Evolutionary conservation across 2,797 vertebrate species (phyloP).

Genomic region (Hippocampus kuda): DNA sequence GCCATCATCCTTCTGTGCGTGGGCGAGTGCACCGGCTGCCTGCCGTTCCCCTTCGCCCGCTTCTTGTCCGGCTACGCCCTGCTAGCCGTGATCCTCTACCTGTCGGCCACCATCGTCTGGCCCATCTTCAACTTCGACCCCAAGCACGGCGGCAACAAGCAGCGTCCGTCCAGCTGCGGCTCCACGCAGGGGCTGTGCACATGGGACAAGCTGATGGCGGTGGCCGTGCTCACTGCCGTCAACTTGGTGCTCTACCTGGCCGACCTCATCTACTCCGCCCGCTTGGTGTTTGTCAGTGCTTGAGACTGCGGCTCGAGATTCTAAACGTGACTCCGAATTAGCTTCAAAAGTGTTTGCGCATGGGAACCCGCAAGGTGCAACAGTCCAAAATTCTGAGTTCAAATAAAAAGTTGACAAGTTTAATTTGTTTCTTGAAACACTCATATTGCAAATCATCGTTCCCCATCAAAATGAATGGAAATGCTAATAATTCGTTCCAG

Average conservation of each 20-base stretch:
- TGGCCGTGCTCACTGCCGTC: conserved; percentile 61
- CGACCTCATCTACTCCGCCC: conserved; percentile 69
- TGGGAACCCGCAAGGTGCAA: background rate
- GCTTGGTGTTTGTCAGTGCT: conserved; percentile 63
- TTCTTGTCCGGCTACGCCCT: conserved; percentile 77
- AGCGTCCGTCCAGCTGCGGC: conserved; percentile 36
- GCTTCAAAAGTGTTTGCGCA: background rate
- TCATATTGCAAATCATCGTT: background rate
- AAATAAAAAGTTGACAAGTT: background rate
- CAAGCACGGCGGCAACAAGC: conserved; percentile 51
- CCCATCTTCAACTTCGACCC: conserved; percentile 78
- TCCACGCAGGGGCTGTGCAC: conserved; percentile 24
- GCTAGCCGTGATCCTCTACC: conserved; percentile 75
- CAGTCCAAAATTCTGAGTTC: background rate
- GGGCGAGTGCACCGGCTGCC: conserved; percentile 76
- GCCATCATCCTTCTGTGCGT: conserved; percentile 77
- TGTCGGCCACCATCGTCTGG: conserved; percentile 78
- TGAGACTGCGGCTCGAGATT: conserved; percentile 28
- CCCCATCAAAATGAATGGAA: background rate
- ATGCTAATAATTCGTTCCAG: background rate
- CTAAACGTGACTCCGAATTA: background rate
- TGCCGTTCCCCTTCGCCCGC: conserved; percentile 78
- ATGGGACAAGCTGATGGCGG: conserved; percentile 61
- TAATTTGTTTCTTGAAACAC: background rate
- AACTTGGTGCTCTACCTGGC: conserved; percentile 70